Evolutionary conservation across 2,797 vertebrate species (phyloP), one percentile per base, ranked within the genome.

Genomic region (Paedocypris micromegethes): DNA sequence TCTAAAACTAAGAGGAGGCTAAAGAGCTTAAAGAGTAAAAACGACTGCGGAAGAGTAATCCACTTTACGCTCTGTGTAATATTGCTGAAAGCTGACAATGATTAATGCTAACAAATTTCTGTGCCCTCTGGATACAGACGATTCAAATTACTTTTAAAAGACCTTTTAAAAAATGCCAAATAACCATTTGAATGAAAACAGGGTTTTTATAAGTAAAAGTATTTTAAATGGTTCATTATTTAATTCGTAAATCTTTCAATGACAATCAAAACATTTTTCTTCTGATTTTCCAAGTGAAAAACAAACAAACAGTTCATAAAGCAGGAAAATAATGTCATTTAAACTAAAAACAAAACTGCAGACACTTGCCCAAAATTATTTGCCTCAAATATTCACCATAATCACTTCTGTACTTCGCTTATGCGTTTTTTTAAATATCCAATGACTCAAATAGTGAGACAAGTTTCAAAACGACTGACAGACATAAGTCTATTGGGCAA

Each of bases 11-110:
- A 56, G 67, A 44, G 53, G 61, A 60, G 40, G 60, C 77, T 76
- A 79, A 77, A 73, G 70, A 71, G 76, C 68, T 79, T 76, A 75
- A 74, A 67, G 65, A 69, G 61, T 59, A 66, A 66, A 71, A 80
- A 75, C 56, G 62, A 52, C 70, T 52, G 44, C 70, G 53, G 51
- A 79, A 78, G 58, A 75, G 72, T 77, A 80, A 78, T 82, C 76
- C 77, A 76, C 66, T 79, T 76, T 79, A 53, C 51, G 72, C 70
- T 56, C 59, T 68, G 51, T 80, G 72, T 74, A 72, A 74, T 66
- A 74, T 68, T 47, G 48, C 74, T 61, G 50, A 74, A 72, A 70
- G 65, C 66, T 68, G 70, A 75, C 71, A 73, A 57, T 72, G 72
- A 72, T 76, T 71, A 73, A 74, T 75, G 79, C 79, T 58, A 58